These are phyloP conservation scores for Heteromurus nitidus DNA, from an alignment of 2,888 invertebrate genomes.

Conservation along the genomic window DNA sequence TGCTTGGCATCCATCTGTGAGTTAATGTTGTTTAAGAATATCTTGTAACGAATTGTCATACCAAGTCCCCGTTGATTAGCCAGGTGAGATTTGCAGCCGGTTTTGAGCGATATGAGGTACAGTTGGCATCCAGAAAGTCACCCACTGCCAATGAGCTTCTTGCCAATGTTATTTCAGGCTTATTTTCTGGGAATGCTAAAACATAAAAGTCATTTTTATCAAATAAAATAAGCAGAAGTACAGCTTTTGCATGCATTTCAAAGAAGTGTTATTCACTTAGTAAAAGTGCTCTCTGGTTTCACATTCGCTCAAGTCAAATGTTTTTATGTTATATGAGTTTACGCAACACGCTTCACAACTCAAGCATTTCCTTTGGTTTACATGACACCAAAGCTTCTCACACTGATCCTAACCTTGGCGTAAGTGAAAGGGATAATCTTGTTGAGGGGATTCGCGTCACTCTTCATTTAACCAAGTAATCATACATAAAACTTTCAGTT, in stretches of 20 bases:
- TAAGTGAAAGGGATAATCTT: slow-evolving; percentile 45
- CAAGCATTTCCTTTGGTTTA: not conserved
- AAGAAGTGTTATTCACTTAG: too few relatives aligned
- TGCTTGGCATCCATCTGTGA: too few relatives aligned
- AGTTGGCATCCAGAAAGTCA: slow-evolving; percentile 64
- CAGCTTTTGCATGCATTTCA: too few relatives aligned
- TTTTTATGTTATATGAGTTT: not conserved
- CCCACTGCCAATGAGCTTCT: slow-evolving; percentile 64
- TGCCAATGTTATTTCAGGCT: slow-evolving; percentile 57
- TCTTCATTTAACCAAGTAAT: slow-evolving; percentile 41
- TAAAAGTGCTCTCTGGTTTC: too few relatives aligned
- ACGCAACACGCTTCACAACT: not conserved
- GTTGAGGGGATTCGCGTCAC: slow-evolving; percentile 46
- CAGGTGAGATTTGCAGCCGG: slow-evolving; percentile 68
- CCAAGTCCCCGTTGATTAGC: slow-evolving; percentile 64
- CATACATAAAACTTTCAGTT: not conserved
- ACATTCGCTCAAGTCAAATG: too few relatives aligned
- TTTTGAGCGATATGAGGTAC: slow-evolving; percentile 69
- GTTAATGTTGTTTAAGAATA: too few relatives aligned
- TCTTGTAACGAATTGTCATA: slow-evolving; percentile 24
- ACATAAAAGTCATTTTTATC: too few relatives aligned
- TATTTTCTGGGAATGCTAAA: slow-evolving; percentile 61
- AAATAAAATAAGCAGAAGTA: too few relatives aligned
- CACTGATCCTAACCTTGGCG: slow-evolving; percentile 16
- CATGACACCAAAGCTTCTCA: slow-evolving; percentile 21